These are phyloP conservation scores for Motacilla alba DNA, from an alignment of 2,113 vertebrate species.

Conservation along the genomic window DNA sequence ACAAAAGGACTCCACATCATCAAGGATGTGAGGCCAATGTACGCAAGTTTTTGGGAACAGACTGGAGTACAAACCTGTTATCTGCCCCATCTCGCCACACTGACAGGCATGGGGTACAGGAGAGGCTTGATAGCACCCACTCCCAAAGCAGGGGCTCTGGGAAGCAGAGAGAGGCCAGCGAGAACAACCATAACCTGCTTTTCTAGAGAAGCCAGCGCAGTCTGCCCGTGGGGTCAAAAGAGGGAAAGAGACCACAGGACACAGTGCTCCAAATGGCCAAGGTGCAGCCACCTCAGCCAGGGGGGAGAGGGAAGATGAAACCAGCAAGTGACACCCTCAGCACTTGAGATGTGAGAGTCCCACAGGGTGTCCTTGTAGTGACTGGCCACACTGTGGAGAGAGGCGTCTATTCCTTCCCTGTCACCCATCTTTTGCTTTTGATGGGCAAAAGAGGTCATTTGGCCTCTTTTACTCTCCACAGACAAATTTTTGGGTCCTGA, in stretches of 20 bases:
- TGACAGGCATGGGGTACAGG: background rate
- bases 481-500: background rate
- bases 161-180: background rate
- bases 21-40: fast-evolving
- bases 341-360: background rate
- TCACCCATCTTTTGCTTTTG: background rate
- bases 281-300: background rate
- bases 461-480: background rate
- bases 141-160: background rate
- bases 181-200: background rate
- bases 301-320: background rate
- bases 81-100: background rate
- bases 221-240: background rate
- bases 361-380: fast-evolving
- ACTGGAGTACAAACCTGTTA: background rate
- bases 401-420: background rate
- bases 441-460: background rate
- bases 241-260: background rate
- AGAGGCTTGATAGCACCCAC: background rate
- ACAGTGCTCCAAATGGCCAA: background rate
- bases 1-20: background rate
- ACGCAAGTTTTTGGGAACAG: background rate
- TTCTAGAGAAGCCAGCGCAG: background rate
- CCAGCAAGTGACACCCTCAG: background rate
- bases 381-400: background rate